phyloP scores from a whole-genome alignment of 1,140 invertebrate species.

The Platorchestia sp. region DNA sequence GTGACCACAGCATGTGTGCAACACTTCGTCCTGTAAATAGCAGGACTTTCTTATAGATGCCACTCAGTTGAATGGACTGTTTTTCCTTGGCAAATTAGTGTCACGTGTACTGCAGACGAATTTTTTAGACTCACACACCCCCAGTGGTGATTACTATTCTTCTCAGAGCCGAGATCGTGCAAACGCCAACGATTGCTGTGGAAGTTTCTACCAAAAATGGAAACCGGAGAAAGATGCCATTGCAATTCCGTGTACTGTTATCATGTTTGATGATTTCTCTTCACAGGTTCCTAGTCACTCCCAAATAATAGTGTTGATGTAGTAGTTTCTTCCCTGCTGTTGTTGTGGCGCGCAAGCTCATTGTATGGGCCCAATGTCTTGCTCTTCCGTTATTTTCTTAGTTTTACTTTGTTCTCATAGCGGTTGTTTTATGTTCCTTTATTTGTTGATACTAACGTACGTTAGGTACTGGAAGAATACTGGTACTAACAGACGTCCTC shows the following conservation, averaged over 20 bases:
- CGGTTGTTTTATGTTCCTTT: slow-evolving; percentile 53
- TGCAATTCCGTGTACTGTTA: background rate
- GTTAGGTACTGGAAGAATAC: slow-evolving; percentile 49
- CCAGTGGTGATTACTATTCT: background rate
- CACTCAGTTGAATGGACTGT: background rate
- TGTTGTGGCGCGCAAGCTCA: slow-evolving; percentile 46
- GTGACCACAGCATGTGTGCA: background rate
- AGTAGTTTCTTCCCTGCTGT: slow-evolving; percentile 46
- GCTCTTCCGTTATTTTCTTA: slow-evolving; percentile 37
- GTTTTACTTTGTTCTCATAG: slow-evolving; percentile 48
- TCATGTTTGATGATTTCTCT: slow-evolving; percentile 44
- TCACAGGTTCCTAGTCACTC: slow-evolving; percentile 53
- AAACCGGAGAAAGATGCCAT: background rate
- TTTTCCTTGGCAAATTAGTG: background rate
- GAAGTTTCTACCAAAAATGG: background rate
- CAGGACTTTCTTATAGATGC: background rate
- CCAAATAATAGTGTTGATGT: slow-evolving; percentile 54
- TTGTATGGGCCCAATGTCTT: slow-evolving; percentile 51
- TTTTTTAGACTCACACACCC: background rate
- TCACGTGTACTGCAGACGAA: background rate
- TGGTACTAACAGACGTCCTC: slow-evolving; percentile 50
- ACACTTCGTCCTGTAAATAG: background rate
- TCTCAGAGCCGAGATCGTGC: background rate
- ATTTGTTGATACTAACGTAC: slow-evolving; percentile 33
- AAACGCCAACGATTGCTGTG: background rate